A percentile compares a stretch with the other conserved stretches of the same genome.
phyloP scores from a whole-genome alignment of 1,140 invertebrate genomes.

The Tetraneura akinire region DNA sequence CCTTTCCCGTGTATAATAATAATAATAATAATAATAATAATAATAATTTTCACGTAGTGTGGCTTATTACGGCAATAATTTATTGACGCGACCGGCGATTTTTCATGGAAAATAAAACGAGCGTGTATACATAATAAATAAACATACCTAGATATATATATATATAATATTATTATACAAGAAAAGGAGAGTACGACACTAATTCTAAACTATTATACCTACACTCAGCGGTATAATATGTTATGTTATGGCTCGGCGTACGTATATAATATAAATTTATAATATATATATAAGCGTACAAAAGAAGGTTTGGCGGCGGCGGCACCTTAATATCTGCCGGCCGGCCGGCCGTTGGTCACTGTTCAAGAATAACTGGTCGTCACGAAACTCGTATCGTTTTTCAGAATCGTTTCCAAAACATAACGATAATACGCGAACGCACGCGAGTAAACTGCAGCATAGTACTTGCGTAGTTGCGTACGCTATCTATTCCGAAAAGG shows the following conservation, averaged over 20 bases:
- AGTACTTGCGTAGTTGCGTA: neutral
- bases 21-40: slow-evolving; percentile 21
- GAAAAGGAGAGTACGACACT: neutral
- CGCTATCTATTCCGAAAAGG: slow-evolving; percentile 5
- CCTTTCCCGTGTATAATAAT: slow-evolving; percentile 28
- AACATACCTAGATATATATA: no score
- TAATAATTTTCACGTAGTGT: slow-evolving; percentile 18
- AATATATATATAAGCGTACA: neutral
- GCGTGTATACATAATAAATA: neutral
- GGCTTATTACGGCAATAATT: slow-evolving; percentile 43
- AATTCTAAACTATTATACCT: slow-evolving; percentile 28
- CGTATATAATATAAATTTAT: no score
- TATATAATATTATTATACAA: no score
- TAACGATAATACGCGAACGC: neutral
- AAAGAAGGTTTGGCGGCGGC: slow-evolving; percentile 29
- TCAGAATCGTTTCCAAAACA: slow-evolving; percentile 28
- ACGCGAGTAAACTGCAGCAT: neutral
- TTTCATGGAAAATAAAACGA: slow-evolving; percentile 5
- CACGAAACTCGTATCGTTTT: slow-evolving; percentile 30
- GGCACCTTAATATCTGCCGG: slow-evolving; percentile 27
- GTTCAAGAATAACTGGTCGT: slow-evolving; percentile 3
- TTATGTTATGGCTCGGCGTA: neutral
- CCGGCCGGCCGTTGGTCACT: neutral
- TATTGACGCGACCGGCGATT: slow-evolving; percentile 35
- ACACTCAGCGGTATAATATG: neutral